phyloP scores from a whole-genome alignment of 2,113 vertebrate species.

The Ameiurus melas region DNA sequence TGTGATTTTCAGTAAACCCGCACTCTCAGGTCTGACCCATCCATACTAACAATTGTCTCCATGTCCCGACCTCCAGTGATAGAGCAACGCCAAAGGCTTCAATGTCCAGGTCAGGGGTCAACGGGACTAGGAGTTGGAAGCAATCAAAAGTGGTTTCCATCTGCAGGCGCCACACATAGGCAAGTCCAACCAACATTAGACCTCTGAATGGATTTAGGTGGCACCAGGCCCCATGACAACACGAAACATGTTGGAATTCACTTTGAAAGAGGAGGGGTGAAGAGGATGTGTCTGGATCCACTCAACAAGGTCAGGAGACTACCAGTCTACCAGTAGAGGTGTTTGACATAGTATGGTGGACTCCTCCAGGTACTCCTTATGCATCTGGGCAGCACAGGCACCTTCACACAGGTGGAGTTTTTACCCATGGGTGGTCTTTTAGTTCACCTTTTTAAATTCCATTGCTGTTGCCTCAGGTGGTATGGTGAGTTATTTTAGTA shows the following conservation, averaged over 20 bases:
- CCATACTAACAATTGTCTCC: conserved; percentile 51
- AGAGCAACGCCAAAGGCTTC: conserved; percentile 60
- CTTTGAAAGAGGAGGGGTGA: conserved; percentile 12
- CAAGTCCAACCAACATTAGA: conserved; percentile 61
- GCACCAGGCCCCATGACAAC: conserved; percentile 42
- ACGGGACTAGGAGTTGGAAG: conserved; percentile 51
- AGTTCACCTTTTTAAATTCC: conserved; percentile 59
- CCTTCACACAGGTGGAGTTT: conserved; percentile 48
- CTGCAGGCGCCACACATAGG: conserved; percentile 59
- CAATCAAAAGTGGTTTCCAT: conserved; percentile 74
- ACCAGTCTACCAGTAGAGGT: conserved; percentile 22
- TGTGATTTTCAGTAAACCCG: conserved; percentile 71
- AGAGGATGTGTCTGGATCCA: conserved; percentile 39
- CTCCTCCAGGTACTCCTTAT: conserved; percentile 8
- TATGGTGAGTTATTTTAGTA: conserved; percentile 54
- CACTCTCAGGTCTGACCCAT: conserved; percentile 56
- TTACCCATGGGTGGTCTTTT: conserved; percentile 57
- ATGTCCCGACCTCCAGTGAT: conserved; percentile 55
- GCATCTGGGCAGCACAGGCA: conserved; percentile 27
- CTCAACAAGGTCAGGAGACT: conserved; percentile 31
- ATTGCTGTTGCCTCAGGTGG: conserved; percentile 60
- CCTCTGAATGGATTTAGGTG: conserved; percentile 45
- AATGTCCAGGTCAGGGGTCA: conserved; percentile 71
- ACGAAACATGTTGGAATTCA: conserved; percentile 39
- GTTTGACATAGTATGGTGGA: conserved; percentile 17